Evolutionary conservation across 2,888 invertebrate species (phyloP).

Genomic region (Arge pagana): DNA sequence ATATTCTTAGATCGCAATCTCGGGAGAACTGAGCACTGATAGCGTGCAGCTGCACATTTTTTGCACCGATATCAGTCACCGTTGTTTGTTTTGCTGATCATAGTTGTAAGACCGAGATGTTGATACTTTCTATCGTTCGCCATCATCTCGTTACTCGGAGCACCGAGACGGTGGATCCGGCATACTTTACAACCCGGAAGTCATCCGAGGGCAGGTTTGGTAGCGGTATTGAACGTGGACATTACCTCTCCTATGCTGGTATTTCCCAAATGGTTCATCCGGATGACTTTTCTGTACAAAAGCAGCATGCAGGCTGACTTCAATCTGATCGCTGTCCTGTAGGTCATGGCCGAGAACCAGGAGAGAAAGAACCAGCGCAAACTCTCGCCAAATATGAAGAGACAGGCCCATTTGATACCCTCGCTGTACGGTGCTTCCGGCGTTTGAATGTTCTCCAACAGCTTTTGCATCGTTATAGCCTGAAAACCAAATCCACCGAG

Average conservation of each 20-base stretch:
- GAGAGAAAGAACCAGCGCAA: constrained; percentile 59
- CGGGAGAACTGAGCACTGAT: no score
- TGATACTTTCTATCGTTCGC: no score
- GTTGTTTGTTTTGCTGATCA: no score
- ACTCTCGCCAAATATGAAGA: constrained; percentile 59
- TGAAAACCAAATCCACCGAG: constrained; percentile 36
- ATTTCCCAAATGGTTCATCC: constrained; percentile 55
- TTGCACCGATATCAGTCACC: no score
- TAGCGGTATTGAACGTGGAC: not conserved
- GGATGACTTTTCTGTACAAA: constrained; percentile 53
- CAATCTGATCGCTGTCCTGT: constrained; percentile 55
- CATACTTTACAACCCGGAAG: no score
- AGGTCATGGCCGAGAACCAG: constrained; percentile 61
- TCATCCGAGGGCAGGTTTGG: no score
- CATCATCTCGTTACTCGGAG: no score
- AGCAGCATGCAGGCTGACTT: constrained; percentile 53
- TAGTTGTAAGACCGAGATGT: no score
- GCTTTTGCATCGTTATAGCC: constrained; percentile 58
- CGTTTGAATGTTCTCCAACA: constrained; percentile 56
- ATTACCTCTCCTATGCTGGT: constrained; percentile 58
- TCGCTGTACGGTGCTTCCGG: constrained; percentile 51
- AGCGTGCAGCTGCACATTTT: no score
- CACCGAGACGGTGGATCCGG: no score
- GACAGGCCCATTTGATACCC: constrained; percentile 59
- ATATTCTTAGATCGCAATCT: no score